Evolutionary conservation across 2,113 vertebrate genomes (phyloP).

Genomic region (Pelvicachromis taeniatus): DNA sequence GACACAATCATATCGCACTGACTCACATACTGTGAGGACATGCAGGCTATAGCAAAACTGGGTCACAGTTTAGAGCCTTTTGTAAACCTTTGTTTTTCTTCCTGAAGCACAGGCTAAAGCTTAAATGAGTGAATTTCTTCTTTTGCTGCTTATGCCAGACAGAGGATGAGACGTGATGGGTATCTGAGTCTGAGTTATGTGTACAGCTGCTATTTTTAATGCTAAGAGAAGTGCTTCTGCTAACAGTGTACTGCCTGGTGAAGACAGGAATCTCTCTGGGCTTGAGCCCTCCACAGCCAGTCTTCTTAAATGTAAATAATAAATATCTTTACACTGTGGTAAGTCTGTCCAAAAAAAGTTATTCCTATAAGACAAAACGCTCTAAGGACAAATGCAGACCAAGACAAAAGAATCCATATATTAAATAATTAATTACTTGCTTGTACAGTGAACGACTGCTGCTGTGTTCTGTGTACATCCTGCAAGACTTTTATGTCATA

Average conservation of each 20-base stretch:
- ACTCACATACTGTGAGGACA: conserved; percentile 17
- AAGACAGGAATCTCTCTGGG: conserved; percentile 42
- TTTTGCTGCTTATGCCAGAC: conserved; percentile 10
- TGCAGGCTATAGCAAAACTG: conserved; percentile 10
- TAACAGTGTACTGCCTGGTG: conserved; percentile 52
- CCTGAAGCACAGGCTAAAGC: background rate
- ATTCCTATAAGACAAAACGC: background rate
- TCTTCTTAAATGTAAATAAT: background rate
- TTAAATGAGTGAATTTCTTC: background rate
- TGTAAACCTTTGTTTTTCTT: background rate
- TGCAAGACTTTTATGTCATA: background rate
- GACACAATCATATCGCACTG: conserved; percentile 5
- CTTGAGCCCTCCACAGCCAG: conserved; percentile 5
- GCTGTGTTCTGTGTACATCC: background rate
- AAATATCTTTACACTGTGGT: background rate
- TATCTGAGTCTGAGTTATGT: conserved; percentile 60
- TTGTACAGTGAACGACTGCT: background rate
- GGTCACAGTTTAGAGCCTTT: background rate
- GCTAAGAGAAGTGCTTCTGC: conserved; percentile 44
- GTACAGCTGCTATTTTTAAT: conserved; percentile 65
- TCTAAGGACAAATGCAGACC: background rate
- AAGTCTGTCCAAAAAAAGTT: background rate
- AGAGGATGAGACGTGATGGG: conserved; percentile 30
- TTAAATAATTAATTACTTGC: background rate
- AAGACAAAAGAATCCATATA: background rate